Evolutionary conservation across 2,888 invertebrate species (phyloP), one percentile per base, ranked within the genome.

Genomic region (Dioctria linearis): DNA sequence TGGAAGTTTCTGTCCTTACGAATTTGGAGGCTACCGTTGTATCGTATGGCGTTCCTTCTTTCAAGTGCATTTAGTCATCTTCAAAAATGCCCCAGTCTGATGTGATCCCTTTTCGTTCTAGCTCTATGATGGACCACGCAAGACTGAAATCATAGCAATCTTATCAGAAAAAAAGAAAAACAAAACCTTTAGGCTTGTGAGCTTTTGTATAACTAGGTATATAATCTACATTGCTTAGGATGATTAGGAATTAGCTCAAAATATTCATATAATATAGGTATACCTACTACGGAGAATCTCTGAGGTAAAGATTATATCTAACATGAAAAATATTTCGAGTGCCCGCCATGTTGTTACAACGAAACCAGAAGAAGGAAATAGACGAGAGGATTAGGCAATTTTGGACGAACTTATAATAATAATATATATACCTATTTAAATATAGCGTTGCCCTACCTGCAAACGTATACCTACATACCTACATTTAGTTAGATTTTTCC

Each of bases 1-100:
- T 78, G 66, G 80, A 78, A 71, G 71, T 71, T 54, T 71, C 75
- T 51, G 25, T 75, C 75, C 59, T 75, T 73, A 54, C 57, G 25
- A 25, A 25, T 25, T 25, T 25, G 59, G 75, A 59, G 59, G 25
- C 59, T 8, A 46, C 61, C 3, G 8, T 40, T 37, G n/a, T 37
- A n/a, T n/a, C n/a, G n/a, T n/a, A 75, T 8, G 57, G 43, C 46
- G 42, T 40, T 13, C n/a, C 75, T 59, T 39, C 43, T 59, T 59
- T 25, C 25, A 25, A 25, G 25, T 25, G 25, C 25, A 25, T 25
- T 25, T 25, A 25, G 43, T 46, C 75, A 8, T 61, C 73, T 40
- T 11, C 57, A 57, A 59, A 46, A 73, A 73, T 73, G 37, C 40
- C 39, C 73, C 57, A 9, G 6, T 51, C 37, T 25, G 25, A 25